Evolutionary conservation across 2,797 vertebrate species (phyloP), one percentile per base, ranked within the genome.

Genomic region (Podargus strigoides): DNA sequence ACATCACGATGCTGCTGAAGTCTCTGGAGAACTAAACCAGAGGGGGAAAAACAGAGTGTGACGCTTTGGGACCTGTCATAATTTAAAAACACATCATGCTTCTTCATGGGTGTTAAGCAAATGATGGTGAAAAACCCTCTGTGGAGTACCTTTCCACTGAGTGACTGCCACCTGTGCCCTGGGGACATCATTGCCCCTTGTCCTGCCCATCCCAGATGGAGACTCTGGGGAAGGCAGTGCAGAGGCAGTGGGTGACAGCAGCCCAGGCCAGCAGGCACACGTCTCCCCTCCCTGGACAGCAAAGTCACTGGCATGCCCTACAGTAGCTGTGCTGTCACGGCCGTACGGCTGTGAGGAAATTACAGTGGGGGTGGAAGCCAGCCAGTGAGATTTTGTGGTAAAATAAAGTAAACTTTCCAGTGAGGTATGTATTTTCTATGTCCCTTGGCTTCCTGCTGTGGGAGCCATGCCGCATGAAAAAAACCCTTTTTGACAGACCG

Each of bases 401-500:
- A 95, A 93, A 91, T 72, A 93, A 94, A 94, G 75, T 83, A 85
- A 95, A 95, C 93, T 95, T 95, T 96, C 93, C 95, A 96, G 86
- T 96, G 94, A 96, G 60, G 93, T 93, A 88, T 34, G 80, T 94
- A 89, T 92, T 95, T 96, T 94, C 80, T 95, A 83, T 4, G 7
- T 79, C 83, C 85, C 83, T 88, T 87, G 68, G 87, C 58, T 93
- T 94, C 88, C 85, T 94, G 89, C 77, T 91, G 87, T 76, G 83
- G 80, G 70, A 95, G 56, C 85, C 70, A 86, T 0, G 12, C 37
- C 4, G 34, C 74, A 74, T n/a, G 55, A 90, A 77, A 89, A 92
- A 93, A 90, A 20, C 67, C 56, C 56, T 59, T 73, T 95, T 58
- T 85, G 80, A 91, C 75, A 95, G 67, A 59, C n/a, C 1, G 3